phyloP scores from a whole-genome alignment of 1,140 invertebrate genomes.

The Berghia stephanieae region DNA sequence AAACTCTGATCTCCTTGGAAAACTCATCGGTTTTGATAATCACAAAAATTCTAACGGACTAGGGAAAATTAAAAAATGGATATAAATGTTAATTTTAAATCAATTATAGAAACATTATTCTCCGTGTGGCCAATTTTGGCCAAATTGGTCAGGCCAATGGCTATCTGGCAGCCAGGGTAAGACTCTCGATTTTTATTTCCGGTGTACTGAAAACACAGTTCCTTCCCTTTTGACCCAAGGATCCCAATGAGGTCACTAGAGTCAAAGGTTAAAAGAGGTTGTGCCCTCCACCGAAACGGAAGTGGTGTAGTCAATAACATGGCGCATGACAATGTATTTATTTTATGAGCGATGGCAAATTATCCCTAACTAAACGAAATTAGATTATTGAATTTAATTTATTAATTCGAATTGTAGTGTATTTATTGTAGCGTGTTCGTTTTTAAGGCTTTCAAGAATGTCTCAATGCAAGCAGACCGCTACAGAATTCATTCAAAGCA shows the following conservation, averaged over 20 bases:
- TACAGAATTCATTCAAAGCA: slow-evolving; percentile 87
- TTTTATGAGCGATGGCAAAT: too few relatives aligned
- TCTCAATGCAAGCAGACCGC: slow-evolving; percentile 70
- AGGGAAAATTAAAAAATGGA: too few relatives aligned
- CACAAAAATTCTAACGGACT: too few relatives aligned
- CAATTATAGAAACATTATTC: too few relatives aligned
- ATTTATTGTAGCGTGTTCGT: neutral
- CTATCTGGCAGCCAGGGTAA: neutral
- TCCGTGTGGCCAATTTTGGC: too few relatives aligned
- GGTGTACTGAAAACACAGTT: too few relatives aligned
- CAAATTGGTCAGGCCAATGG: too few relatives aligned
- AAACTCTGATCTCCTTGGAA: too few relatives aligned
- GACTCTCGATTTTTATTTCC: neutral
- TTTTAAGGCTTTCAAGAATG: slow-evolving; percentile 52
- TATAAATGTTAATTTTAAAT: too few relatives aligned
- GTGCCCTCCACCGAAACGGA: slow-evolving; percentile 26
- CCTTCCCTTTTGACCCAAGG: neutral
- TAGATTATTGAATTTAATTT: neutral
- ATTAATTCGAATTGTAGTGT: neutral
- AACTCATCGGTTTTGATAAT: too few relatives aligned
- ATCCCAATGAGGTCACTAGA: neutral
- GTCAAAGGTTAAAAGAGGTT: slow-evolving; percentile 3
- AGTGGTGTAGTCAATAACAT: slow-evolving; percentile 41
- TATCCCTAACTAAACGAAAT: too few relatives aligned
- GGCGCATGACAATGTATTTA: slow-evolving; percentile 35